Percentiles rank a stretch among this genome's conserved stretches.
Evolutionary conservation across 35 echinoderm and acorn worm species (phyloP).

Genomic region (Ophioderma brevispina): DNA sequence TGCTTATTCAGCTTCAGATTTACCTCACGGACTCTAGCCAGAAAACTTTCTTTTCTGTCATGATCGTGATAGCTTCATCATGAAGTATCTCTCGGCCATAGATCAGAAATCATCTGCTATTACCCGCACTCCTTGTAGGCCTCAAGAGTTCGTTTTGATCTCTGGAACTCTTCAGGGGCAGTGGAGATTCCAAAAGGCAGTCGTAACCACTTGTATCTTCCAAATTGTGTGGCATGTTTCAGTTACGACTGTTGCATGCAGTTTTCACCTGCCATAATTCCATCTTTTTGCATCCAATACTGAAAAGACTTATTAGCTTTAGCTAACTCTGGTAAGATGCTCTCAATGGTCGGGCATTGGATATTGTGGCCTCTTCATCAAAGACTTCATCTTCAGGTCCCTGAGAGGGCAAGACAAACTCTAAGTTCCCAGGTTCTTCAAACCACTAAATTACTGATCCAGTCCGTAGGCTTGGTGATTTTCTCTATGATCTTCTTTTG

Average conservation of each 20-base stretch:
- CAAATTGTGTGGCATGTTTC: slow-evolving; percentile 45
- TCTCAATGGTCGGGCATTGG: slow-evolving; percentile 64
- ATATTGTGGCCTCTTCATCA: slow-evolving; percentile 37
- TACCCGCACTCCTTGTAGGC: slow-evolving; percentile 37
- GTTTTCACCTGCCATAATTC: background rate
- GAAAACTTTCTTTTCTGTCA: slow-evolving; percentile 31
- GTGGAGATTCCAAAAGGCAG: slow-evolving; percentile 48
- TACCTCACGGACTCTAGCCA: slow-evolving; percentile 26
- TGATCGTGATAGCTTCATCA: slow-evolving; percentile 40
- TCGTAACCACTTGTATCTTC: slow-evolving; percentile 34
- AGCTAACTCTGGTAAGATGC: background rate
- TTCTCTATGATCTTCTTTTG: slow-evolving; percentile 41
- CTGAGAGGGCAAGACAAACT: background rate
- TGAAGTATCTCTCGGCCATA: slow-evolving; percentile 19
- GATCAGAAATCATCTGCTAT: slow-evolving; percentile 40
- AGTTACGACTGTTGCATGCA: slow-evolving; percentile 28
- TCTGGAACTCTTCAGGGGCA: slow-evolving; percentile 65
- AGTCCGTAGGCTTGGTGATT: slow-evolving; percentile 63
- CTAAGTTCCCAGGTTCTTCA: slow-evolving; percentile 18
- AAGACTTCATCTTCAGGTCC: slow-evolving; percentile 78
- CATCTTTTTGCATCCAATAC: background rate
- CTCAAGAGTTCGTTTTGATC: slow-evolving; percentile 51
- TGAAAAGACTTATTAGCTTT: background rate
- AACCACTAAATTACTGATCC: slow-evolving; percentile 61
- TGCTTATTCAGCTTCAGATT: slow-evolving; percentile 48